Base-by-base conservation (phyloP, 2,113 vertebrate species). In the Erythrolamprus reginae region DNA sequence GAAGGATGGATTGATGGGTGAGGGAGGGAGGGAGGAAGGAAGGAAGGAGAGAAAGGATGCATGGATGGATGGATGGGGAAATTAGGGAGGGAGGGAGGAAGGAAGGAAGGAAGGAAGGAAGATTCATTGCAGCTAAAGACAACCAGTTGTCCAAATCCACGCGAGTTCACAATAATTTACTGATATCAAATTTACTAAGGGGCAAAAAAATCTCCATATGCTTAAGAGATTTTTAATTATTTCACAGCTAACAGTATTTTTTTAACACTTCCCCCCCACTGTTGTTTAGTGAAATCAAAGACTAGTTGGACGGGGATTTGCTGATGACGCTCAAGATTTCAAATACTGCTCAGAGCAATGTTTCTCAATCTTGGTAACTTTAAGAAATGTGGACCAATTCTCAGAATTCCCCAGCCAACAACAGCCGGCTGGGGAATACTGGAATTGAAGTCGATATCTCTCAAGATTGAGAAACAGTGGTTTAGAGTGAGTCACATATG, bases 281-380 rank as follows among this genome's bases (percentile, higher is more conserved):
- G 58, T 65, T 65, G 10, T n/a, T 65, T 65, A 65, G 26, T 65
- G 58, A 65, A 4, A 10, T 48, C 91, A 48, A 50, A 26, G 10
- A 88, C 56, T 0, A 0, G 8, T 48, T 84, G 26, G 28, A 21
- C 92, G 65, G 24, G 26, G 17, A 28, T 19, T 84, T 3, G 28
- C 9, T 70, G 5, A 51, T 1, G 10, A 33, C 28, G 90, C 38
- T 83, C 51, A 92, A 92, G 12, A 9, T 82, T 52, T 82, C 7
- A 58, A 38, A 82, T 38, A 15, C 65, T 91, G 87, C 3, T 42
- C 28, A 58, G 1, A 13, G 10, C 58, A 28, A 10, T n/a, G 58
- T 61, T 61, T 28, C 28, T 61, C 58, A 61, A 61, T 28, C 58
- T 61, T 13, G 58, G 26, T 10, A 28, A n/a, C 10, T 61, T n/a